Conservation (phyloP, 2,888 invertebrate species). For the Melanostoma mellinum region DNA sequence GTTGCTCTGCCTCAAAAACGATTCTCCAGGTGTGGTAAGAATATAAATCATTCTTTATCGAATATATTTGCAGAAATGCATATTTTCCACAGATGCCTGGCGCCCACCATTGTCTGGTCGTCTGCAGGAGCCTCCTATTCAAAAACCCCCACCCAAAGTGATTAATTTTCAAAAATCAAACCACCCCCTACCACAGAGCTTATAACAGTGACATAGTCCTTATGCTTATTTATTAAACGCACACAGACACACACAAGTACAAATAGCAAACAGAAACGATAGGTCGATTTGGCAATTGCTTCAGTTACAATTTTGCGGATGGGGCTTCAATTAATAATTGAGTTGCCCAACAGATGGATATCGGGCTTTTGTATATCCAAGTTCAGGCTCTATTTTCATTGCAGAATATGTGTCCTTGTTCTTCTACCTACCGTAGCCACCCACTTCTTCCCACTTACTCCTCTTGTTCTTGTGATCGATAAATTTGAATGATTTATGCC, state of each 20-base stretch:
- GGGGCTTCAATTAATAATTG: slow-evolving; percentile 66
- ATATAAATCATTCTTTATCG: slow-evolving; percentile 65
- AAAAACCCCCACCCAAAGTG: neutral
- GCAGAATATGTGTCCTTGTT: slow-evolving; percentile 25
- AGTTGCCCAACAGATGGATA: slow-evolving; percentile 57
- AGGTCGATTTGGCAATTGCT: slow-evolving; percentile 64
- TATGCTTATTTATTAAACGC: slow-evolving; percentile 42
- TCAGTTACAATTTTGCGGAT: slow-evolving; percentile 63
- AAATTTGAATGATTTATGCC: slow-evolving; percentile 71
- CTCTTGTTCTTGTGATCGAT: slow-evolving; percentile 51
- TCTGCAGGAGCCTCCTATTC: neutral
- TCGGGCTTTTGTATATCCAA: slow-evolving; percentile 40
- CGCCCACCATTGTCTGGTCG: slow-evolving; percentile 40
- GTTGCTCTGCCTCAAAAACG: neutral
- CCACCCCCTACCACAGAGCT: slow-evolving; percentile 10
- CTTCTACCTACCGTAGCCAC: neutral
- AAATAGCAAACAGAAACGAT: neutral
- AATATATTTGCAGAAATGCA: slow-evolving; percentile 59
- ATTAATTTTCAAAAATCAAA: slow-evolving; percentile 60
- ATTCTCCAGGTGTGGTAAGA: slow-evolving; percentile 54
- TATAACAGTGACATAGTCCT: slow-evolving; percentile 26
- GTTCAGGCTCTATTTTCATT: slow-evolving; percentile 23
- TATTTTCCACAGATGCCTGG: slow-evolving; percentile 64
- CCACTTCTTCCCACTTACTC: neutral
- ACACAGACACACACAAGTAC: neutral